These are phyloP conservation scores for Rhinatrema bivittatum DNA, from an alignment of 2,797 vertebrate species.

Conservation along the genomic window DNA sequence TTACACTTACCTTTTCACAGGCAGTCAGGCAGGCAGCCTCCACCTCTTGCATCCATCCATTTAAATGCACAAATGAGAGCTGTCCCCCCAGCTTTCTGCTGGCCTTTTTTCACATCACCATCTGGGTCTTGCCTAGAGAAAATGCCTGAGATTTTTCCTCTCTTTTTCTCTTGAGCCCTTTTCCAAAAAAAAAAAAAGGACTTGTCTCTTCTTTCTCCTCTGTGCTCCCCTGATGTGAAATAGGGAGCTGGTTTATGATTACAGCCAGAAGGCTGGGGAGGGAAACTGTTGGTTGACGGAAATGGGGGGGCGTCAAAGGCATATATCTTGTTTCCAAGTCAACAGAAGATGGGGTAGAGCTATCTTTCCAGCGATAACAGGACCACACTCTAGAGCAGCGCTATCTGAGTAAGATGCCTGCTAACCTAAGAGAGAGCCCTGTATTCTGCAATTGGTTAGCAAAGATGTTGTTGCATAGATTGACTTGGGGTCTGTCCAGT, in stretches of 20 bases:
- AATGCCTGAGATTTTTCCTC: slow-evolving; percentile 1
- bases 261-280: slow-evolving; percentile 22
- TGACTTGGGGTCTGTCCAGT: not conserved
- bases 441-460: not conserved
- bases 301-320: slow-evolving; percentile 28
- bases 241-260: slow-evolving; percentile 17
- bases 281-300: slow-evolving; percentile 24
- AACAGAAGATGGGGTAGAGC: slow-evolving; percentile 16
- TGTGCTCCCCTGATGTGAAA: slow-evolving; percentile 10
- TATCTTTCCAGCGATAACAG: not conserved
- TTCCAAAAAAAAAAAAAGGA: no score
- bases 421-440: not conserved
- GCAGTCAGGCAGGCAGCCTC: slow-evolving; percentile 1
- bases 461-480: not conserved
- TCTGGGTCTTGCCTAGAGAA: not conserved
- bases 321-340: slow-evolving; percentile 33
- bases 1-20: slow-evolving; percentile 24
- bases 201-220: no score
- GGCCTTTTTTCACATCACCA: slow-evolving; percentile 29
- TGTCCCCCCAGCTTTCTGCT: slow-evolving; percentile 1
- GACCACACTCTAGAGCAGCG: not conserved
- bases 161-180: no score
- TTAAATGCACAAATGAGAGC: slow-evolving; percentile 5
- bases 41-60: slow-evolving; percentile 26
- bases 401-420: not conserved